Base-by-base conservation (phyloP, 2,113 vertebrate species). In the Trematocara marginatum region DNA sequence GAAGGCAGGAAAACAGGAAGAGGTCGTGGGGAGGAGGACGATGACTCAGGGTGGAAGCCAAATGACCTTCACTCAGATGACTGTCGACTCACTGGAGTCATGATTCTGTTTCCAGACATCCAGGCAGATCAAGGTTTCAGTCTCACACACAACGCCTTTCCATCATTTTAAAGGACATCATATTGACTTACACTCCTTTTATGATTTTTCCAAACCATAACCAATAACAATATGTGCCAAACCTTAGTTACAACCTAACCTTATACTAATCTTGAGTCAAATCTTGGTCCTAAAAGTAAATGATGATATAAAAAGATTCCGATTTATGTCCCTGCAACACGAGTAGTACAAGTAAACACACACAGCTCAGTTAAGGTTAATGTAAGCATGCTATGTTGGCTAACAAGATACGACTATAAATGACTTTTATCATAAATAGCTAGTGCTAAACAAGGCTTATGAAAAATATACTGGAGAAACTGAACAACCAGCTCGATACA, bases 1-100 rank as follows among this genome's bases (percentile, higher is more conserved):
- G 10, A 45, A 61, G 78, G 42, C 12, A 52, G 26, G 26, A 71
- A 35, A 80, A 31, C 16, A 53, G 13, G n/a, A 42, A 59, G 20
- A 0, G 45, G 74, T 47, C 3, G 1, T 15, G 16, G n/a, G 18
- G 40, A 1, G 23, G 40, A 1, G 20, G 16, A 16, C 0, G 20
- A 51, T 79, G 81, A 90, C 76, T 85, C 82, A 66, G 45, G 23
- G 20, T 34, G 3, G 40, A 61, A 31, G 16, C n/a, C 54, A 83
- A 79, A 71, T 85, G 80, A 89, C 85, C 84, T 88, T 79, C 59
- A 59, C 18, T 84, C 84, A 82, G 56, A 81, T 66, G 26, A 85
- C n/a, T 78, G 71, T 51, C 45, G 18, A 84, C 31, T 78, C 49
- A 57, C 51, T 59, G 45, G 20, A 83, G 45, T 81, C 79, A 79